phyloP scores from a whole-genome alignment of 2,797 vertebrate species.

The Betta splendens region DNA sequence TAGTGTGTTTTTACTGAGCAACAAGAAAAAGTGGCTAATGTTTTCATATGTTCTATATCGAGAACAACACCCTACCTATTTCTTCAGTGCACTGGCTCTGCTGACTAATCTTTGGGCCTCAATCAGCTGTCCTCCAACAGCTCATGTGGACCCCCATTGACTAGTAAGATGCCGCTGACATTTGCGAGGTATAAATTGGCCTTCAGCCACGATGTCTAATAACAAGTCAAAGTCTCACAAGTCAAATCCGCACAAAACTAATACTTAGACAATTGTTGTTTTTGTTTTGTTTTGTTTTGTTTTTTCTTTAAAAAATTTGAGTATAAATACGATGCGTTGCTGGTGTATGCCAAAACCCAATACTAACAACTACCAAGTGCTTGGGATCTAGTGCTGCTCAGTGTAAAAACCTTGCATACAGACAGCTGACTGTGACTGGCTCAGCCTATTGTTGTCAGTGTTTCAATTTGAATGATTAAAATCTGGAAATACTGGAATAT shows the following conservation, averaged over 20 bases:
- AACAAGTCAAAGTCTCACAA: no score
- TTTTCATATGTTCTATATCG: no score
- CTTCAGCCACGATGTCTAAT: no score
- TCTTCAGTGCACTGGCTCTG: no score
- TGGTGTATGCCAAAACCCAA: not conserved
- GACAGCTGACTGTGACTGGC: not conserved
- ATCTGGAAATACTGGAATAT: not conserved
- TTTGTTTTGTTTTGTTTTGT: not conserved
- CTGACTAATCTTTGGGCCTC: no score
- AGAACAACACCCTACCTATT: no score
- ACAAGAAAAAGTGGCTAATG: no score
- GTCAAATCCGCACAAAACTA: not conserved
- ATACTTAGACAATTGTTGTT: not conserved
- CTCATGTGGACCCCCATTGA: no score
- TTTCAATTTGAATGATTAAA: not conserved
- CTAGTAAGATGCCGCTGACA: no score
- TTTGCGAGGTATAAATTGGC: no score
- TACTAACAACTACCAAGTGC: not conserved
- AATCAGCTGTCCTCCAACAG: no score
- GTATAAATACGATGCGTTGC: not conserved
- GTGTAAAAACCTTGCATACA: not conserved
- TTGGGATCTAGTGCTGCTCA: not conserved
- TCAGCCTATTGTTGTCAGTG: slow-evolving; percentile 2
- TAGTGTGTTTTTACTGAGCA: no score
- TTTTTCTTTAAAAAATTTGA: not conserved